Conservation (phyloP, 2,113 vertebrate species). For the Paraplagusia blochii region DNA sequence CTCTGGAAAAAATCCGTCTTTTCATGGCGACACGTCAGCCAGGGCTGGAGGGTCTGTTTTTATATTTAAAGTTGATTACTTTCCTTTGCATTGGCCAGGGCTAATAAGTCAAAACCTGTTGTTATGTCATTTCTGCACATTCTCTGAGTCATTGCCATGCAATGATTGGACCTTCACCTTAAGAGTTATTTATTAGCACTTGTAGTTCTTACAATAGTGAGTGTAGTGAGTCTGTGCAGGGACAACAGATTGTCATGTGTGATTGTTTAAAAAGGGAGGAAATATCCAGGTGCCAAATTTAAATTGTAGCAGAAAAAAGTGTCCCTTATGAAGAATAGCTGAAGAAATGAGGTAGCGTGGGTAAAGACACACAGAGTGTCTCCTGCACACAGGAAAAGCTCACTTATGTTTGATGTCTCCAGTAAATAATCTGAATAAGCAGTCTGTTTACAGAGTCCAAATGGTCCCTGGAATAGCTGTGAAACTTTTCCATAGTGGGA, state of each 20-base stretch:
- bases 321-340: conserved; percentile 9
- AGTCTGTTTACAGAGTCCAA: conserved; percentile 53
- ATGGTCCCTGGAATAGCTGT: conserved; percentile 25
- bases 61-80: conserved; percentile 43
- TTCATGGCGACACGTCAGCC: conserved; percentile 35
- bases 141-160: conserved; percentile 13
- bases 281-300: conserved; percentile 37
- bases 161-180: conserved; percentile 5
- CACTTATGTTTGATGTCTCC: conserved; percentile 63
- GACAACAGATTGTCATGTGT: conserved; percentile 27
- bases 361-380: conserved; percentile 7
- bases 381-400: conserved; percentile 58
- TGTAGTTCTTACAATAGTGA: conserved; percentile 22
- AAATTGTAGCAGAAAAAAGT: conserved; percentile 28
- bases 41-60: conserved; percentile 28
- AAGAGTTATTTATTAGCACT: conserved; percentile 21
- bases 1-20: conserved; percentile 44
- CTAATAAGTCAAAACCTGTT: conserved; percentile 10
- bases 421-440: conserved; percentile 58
- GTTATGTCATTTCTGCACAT: conserved; percentile 17
- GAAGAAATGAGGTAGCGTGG: background rate
- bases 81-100: conserved; percentile 28
- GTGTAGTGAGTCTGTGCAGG: conserved; percentile 39
- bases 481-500: conserved; percentile 53
- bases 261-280: conserved; percentile 14